These are phyloP conservation scores for Leucophenga maculata DNA, from an alignment of 2,888 invertebrate genomes.

Conservation along the genomic window DNA sequence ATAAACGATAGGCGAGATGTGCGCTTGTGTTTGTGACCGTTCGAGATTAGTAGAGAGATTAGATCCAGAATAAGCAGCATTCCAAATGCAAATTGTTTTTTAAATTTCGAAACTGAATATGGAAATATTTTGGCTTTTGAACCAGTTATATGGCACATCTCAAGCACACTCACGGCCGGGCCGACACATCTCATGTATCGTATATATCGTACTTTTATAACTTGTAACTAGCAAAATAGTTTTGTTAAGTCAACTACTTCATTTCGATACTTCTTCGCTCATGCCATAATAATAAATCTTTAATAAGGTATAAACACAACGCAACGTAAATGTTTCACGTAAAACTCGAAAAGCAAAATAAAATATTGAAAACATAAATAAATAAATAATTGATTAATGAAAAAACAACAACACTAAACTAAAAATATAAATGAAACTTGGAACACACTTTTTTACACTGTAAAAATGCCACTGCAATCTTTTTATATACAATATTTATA, in stretches of 20 bases:
- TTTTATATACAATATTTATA: constrained; percentile 36
- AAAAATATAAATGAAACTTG: not conserved
- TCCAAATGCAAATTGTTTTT: too few relatives aligned
- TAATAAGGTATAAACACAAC: not conserved
- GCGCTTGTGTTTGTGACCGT: too few relatives aligned
- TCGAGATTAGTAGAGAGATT: too few relatives aligned
- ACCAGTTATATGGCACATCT: too few relatives aligned
- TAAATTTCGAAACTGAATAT: too few relatives aligned
- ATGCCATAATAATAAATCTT: constrained; percentile 8
- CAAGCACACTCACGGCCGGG: too few relatives aligned
- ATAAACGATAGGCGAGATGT: too few relatives aligned
- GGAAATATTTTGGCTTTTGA: too few relatives aligned
- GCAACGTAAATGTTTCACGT: not conserved
- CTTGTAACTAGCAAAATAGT: not conserved
- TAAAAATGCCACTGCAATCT: constrained; percentile 54
- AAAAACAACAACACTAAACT: not conserved
- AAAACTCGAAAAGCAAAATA: not conserved
- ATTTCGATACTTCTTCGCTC: constrained; percentile 12
- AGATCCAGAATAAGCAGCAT: too few relatives aligned
- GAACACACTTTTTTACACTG: constrained; percentile 58
- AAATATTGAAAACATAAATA: not conserved
- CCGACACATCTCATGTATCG: too few relatives aligned
- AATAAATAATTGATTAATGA: not conserved
- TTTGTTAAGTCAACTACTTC: too few relatives aligned
- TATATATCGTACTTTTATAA: too few relatives aligned